phyloP scores from a whole-genome alignment of 2,797 vertebrate species.

The Catharus ustulatus region DNA sequence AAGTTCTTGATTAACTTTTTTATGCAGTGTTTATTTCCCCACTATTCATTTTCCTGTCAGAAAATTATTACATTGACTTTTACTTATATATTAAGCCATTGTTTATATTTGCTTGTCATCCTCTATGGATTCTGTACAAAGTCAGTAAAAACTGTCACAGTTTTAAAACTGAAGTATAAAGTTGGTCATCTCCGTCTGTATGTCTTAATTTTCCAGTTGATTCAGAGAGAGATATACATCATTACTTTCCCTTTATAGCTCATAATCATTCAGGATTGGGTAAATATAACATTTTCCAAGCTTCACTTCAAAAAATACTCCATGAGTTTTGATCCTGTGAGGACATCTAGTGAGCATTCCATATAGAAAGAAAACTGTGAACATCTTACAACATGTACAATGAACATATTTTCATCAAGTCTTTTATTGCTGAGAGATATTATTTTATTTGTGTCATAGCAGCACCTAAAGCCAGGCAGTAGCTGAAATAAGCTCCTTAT shows the following conservation, averaged over 20 bases:
- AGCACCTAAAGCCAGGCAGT: neutral
- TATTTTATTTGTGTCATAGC: neutral
- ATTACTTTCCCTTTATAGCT: neutral
- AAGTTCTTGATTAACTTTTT: neutral
- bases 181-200: neutral
- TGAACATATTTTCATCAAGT: neutral
- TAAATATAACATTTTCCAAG: neutral
- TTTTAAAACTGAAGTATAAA: neutral
- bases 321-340: conserved; percentile 45
- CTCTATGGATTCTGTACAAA: neutral
- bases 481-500: neutral
- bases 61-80: neutral
- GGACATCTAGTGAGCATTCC: conserved; percentile 62
- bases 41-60: neutral
- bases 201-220: neutral
- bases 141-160: neutral
- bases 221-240: neutral
- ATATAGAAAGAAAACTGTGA: neutral
- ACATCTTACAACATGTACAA: neutral
- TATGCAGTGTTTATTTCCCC: neutral
- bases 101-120: neutral
- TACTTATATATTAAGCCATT: neutral
- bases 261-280: neutral
- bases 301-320: neutral
- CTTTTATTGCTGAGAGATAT: neutral